phyloP scores from a whole-genome alignment of 2,888 invertebrate species.

The Drosophila stalkeri region DNA sequence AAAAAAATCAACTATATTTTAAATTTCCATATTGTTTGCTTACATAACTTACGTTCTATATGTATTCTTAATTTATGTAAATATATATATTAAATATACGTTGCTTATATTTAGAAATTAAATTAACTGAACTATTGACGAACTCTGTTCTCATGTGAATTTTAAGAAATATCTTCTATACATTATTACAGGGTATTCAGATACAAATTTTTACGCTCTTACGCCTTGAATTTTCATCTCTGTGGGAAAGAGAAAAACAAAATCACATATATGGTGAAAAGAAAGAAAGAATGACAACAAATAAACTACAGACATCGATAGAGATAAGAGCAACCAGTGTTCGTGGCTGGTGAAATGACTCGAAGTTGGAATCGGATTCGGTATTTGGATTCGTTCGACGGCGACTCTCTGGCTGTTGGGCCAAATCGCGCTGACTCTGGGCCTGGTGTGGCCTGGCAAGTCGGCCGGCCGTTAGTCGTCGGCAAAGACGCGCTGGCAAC shows the following conservation, averaged over 20 bases:
- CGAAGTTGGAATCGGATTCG: conserved; percentile 27
- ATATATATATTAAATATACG: not conserved
- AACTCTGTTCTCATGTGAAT: no score
- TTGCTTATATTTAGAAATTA: no score
- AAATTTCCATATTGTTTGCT: not conserved
- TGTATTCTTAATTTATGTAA: not conserved
- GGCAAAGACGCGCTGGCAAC: conserved; percentile 56
- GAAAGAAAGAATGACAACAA: conserved; percentile 1
- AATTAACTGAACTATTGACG: not conserved
- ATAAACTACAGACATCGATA: conserved; percentile 15
- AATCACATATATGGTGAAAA: conserved; percentile 11
- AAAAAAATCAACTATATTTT: no score
- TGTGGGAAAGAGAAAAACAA: conserved; percentile 13
- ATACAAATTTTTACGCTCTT: not conserved
- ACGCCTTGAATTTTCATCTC: not conserved
- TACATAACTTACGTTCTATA: no score
- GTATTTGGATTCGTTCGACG: conserved; percentile 47
- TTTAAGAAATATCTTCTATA: not conserved
- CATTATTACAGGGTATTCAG: not conserved
- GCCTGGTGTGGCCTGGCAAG: conserved; percentile 26
- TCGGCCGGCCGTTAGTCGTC: conserved; percentile 45
- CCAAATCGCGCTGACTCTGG: conserved; percentile 31
- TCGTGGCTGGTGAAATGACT: conserved; percentile 37
- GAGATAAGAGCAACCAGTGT: conserved; percentile 42
- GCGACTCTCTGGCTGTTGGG: conserved; percentile 65